Percentiles rank a stretch among this genome's conserved stretches.
Conservation (phyloP, 2,888 invertebrate genomes). For the Galerucella nymphaeae region DNA sequence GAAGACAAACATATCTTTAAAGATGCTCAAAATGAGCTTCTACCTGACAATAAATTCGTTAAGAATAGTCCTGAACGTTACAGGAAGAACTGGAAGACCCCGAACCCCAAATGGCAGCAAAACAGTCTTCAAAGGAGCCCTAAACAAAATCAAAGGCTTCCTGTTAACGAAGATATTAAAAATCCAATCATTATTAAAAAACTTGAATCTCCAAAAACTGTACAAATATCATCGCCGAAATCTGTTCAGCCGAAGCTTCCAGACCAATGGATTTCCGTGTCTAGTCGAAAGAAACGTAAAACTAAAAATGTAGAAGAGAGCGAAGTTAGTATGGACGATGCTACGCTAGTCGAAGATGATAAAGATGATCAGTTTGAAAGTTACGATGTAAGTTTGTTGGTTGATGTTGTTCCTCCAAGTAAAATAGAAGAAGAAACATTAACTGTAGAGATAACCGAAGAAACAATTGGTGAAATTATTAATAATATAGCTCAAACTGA, state of each 20-base stretch:
- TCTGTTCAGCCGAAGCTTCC: conserved; percentile 33
- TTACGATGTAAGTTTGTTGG: conserved; percentile 55
- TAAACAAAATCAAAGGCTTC: conserved; percentile 26
- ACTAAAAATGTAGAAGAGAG: conserved; percentile 55
- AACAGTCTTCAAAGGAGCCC: conserved; percentile 34
- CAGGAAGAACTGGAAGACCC: conserved; percentile 47
- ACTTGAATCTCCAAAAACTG: conserved; percentile 19
- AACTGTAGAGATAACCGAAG: conserved; percentile 39
- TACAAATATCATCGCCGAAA: conserved; percentile 18
- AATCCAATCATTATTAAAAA: conserved; percentile 4
- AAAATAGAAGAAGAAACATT: conserved; percentile 38
- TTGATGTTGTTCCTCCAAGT: conserved; percentile 53
- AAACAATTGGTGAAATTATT: conserved; percentile 44
- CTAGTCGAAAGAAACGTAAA: conserved; percentile 62
- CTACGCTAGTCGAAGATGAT: conserved; percentile 32
- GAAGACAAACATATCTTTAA: conserved; percentile 19
- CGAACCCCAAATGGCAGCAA: conserved; percentile 39
- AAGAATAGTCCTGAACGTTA: conserved; percentile 42
- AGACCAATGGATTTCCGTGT: conserved; percentile 63
- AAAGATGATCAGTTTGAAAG: conserved; percentile 53
- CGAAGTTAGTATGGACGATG: conserved; percentile 35
- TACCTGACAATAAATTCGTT: conserved; percentile 18
- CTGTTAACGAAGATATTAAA: conserved; percentile 28
- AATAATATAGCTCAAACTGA: conserved; percentile 44
- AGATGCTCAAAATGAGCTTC: conserved; percentile 13